phyloP scores from a whole-genome alignment of 92 coral and sea anemone genomes.

The Paramuricea clavata region DNA sequence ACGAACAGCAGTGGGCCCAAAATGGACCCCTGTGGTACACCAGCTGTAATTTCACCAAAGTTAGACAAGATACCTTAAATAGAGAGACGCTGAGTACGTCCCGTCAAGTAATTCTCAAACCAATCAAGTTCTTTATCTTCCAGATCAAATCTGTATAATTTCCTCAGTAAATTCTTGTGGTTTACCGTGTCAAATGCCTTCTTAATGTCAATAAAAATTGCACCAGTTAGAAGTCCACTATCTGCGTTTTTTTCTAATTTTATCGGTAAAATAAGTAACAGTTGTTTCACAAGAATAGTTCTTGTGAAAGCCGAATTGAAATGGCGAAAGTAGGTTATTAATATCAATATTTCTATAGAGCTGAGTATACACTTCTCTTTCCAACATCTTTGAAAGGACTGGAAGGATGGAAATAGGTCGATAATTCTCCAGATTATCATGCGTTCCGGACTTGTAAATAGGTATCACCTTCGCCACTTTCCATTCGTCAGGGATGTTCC shows the following conservation, averaged over 20 bases:
- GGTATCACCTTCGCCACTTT: constrained; percentile 20
- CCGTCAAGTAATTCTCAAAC: constrained; percentile 25
- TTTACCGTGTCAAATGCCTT: constrained; percentile 18
- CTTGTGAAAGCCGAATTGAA: constrained; percentile 4
- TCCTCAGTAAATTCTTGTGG: constrained; percentile 3
- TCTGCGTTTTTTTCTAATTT: background rate
- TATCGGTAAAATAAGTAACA: background rate
- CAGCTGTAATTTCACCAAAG: constrained; percentile 3
- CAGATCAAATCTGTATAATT: background rate
- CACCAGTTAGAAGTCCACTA: background rate
- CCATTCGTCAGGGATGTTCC: background rate
- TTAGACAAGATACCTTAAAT: background rate
- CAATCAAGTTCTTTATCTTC: constrained; percentile 1
- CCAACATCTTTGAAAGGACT: constrained; percentile 3
- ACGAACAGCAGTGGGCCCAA: constrained; percentile 49
- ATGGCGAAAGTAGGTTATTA: background rate
- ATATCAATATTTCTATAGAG: background rate
- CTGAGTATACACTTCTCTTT: background rate
- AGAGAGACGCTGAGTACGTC: constrained; percentile 17
- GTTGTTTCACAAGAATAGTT: background rate
- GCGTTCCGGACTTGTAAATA: background rate
- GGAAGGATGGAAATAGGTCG: constrained; percentile 19
- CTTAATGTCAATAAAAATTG: constrained; percentile 9
- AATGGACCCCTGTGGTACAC: constrained; percentile 55
- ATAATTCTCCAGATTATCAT: background rate